Evolutionary conservation across 2,888 invertebrate species (phyloP).

Genomic region (Eupithecia tripunctaria): DNA sequence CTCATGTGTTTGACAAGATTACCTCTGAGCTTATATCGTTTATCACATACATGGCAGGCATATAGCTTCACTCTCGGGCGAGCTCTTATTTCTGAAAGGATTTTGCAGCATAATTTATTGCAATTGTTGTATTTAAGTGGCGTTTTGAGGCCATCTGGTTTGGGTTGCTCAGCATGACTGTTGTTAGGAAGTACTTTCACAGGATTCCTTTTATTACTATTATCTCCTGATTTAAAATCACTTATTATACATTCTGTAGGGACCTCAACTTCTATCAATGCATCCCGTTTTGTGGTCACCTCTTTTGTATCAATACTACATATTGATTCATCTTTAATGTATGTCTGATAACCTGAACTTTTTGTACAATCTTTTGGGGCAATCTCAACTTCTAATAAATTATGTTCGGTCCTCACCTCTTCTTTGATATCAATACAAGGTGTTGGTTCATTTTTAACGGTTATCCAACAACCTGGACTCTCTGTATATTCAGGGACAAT

Average conservation of each 20-base stretch:
- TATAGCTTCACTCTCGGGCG: not conserved
- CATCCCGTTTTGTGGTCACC: not conserved
- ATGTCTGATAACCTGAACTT: not conserved
- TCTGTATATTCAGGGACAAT: not conserved
- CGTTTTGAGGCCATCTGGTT: not conserved
- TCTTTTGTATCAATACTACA: not conserved
- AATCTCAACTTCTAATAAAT: not conserved
- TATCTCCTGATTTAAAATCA: not conserved
- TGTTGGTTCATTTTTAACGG: not conserved
- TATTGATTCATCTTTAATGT: not conserved
- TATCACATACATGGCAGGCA: not conserved
- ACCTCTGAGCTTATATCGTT: not conserved
- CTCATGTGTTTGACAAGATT: not conserved
- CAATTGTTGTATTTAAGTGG: not conserved
- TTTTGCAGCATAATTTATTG: constrained; percentile 1
- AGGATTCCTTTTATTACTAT: not conserved
- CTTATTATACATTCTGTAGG: not conserved
- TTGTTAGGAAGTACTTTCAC: not conserved
- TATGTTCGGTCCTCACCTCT: not conserved
- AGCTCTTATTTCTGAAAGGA: not conserved
- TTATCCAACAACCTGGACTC: not conserved
- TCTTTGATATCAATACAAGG: not conserved
- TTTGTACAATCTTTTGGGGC: not conserved
- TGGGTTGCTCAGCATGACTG: not conserved
- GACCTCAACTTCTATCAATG: not conserved